A percentile compares a stretch with the other conserved stretches of the same genome.
Evolutionary conservation across 2,113 vertebrate species (phyloP).

Genomic region (Dolichotis patagonum): DNA sequence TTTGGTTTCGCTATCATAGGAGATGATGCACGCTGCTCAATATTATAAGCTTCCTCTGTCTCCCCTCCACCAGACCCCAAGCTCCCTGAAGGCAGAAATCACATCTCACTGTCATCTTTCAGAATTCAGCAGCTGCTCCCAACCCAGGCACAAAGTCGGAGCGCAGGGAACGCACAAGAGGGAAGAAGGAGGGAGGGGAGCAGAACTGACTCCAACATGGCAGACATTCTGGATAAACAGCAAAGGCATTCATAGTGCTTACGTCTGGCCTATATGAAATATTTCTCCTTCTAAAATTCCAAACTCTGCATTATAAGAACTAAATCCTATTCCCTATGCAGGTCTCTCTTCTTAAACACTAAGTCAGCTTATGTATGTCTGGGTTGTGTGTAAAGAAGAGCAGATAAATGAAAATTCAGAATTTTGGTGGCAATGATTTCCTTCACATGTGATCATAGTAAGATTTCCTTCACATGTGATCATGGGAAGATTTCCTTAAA

Average conservation of each 20-base stretch:
- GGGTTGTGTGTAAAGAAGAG: constrained; percentile 8
- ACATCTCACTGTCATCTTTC: neutral
- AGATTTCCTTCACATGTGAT: neutral
- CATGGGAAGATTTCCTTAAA: neutral
- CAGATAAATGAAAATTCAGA: constrained; percentile 39
- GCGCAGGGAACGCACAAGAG: neutral
- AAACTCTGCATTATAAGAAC: neutral
- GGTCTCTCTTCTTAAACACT: neutral
- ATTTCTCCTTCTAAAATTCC: neutral
- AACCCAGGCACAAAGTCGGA: neutral
- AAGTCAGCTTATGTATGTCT: neutral
- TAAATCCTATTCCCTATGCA: neutral
- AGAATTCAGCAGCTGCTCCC: neutral
- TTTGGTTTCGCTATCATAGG: neutral
- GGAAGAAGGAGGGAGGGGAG: neutral
- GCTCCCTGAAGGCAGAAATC: neutral
- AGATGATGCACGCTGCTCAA: neutral
- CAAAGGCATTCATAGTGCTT: neutral
- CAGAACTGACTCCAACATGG: neutral
- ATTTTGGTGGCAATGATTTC: neutral
- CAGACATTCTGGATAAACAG: neutral
- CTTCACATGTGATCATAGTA: neutral
- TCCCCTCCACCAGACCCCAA: neutral
- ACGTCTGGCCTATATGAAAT: neutral
- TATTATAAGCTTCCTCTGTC: neutral